phyloP scores from a whole-genome alignment of 1,140 invertebrate species.

The Caenorhabditis elegans region WBcel235 BX284605.5:9195501-9196000 shows the following conservation, averaged over 20 bases:
- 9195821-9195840: neutral
- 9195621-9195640: constrained; percentile 42
- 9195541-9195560: neutral
- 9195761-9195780: constrained; percentile 26
- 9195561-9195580: too few relatives aligned
- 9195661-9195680: constrained; percentile 58
- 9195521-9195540: constrained; percentile 51
- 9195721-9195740: constrained; percentile 65
- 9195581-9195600: too few relatives aligned
- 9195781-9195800: neutral
- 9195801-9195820: neutral
- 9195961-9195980: constrained; percentile 45
- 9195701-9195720: constrained; percentile 65
- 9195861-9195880: constrained; percentile 1
- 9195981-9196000: constrained; percentile 35
- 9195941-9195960: neutral
- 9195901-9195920: neutral
- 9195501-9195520: constrained; percentile 63
- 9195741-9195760: constrained; percentile 64
- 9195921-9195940: neutral
- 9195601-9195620: neutral
- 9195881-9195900: neutral
- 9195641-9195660: constrained; percentile 60
- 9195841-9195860: neutral
- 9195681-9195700: constrained; percentile 60